phyloP scores from a whole-genome alignment of 2,797 vertebrate genomes.

The Erethizon dorsatum region DNA sequence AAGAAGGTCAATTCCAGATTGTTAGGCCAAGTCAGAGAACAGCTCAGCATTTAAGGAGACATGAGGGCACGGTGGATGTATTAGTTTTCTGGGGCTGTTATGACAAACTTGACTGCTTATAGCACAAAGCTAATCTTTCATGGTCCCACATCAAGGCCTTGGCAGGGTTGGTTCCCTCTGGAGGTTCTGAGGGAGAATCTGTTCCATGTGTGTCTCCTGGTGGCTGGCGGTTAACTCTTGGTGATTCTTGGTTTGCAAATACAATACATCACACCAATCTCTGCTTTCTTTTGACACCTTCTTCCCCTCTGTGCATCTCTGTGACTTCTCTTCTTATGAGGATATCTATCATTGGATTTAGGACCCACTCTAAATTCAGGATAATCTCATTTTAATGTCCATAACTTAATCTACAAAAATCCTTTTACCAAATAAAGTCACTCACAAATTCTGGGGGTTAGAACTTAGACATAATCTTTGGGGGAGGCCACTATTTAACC shows the following conservation, averaged over 20 bases:
- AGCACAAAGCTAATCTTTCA: neutral
- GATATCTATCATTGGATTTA: neutral
- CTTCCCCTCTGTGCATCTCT: neutral
- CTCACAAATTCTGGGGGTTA: neutral
- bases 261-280: neutral
- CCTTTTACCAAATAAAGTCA: neutral
- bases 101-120: neutral
- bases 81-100: neutral
- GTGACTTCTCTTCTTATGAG: neutral
- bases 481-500: neutral
- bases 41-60: neutral
- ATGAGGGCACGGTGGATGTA: neutral
- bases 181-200: neutral
- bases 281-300: accelerated
- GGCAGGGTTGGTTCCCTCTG: neutral
- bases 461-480: neutral
- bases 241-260: no score
- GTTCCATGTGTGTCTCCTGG: neutral
- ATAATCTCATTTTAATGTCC: neutral
- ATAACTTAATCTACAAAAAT: neutral
- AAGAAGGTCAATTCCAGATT: neutral
- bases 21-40: neutral
- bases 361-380: neutral
- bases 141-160: neutral
- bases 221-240: neutral